These are phyloP conservation scores for Struthidea cinerea DNA, from an alignment of 2,113 vertebrate species.

Conservation along the genomic window DNA sequence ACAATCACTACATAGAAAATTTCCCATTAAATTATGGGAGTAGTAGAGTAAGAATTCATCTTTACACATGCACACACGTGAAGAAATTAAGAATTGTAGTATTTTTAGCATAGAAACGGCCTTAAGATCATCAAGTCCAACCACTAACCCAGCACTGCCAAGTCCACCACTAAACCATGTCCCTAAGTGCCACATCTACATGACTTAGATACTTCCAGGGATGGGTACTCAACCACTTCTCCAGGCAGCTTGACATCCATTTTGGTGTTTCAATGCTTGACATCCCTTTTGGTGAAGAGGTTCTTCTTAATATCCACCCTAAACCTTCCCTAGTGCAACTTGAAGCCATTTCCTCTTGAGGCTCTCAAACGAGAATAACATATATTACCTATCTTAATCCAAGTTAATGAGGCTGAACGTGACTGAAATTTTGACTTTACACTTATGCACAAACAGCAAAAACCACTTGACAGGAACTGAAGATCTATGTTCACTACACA, in stretches of 20 bases:
- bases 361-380: background rate
- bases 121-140: fast-evolving
- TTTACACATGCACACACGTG: background rate
- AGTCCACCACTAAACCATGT: fast-evolving
- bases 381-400: background rate
- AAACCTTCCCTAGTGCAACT: background rate
- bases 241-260: background rate
- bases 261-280: background rate
- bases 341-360: background rate
- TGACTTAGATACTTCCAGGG: background rate
- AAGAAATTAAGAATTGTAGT: background rate
- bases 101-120: background rate
- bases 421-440: background rate
- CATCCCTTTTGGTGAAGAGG: background rate
- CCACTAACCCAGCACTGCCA: background rate
- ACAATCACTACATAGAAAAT: background rate
- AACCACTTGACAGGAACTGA: background rate
- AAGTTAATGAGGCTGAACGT: background rate
- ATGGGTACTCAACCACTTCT: background rate
- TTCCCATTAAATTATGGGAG: background rate
- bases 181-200: background rate
- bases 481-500: background rate
- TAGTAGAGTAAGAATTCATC: background rate
- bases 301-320: background rate
- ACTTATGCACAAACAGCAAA: background rate